Evolutionary conservation across 2,888 invertebrate species (phyloP), one percentile per base, ranked within the genome.

Genomic region (Oscheius sp.): DNA sequence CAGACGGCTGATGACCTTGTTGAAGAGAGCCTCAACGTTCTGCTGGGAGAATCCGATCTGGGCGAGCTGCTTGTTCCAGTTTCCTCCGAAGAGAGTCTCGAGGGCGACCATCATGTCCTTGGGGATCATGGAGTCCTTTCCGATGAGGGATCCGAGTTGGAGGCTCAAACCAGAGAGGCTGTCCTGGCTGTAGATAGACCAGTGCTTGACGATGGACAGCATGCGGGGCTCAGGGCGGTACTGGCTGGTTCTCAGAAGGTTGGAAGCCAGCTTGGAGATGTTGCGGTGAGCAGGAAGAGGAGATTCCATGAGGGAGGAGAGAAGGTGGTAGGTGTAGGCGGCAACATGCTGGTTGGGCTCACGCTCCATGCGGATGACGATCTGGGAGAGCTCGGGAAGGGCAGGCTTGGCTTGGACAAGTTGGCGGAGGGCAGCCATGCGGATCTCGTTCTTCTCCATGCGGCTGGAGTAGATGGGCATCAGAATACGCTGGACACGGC

Each of bases 381-480:
- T 80, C 74, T 83, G 83, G 64, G 79, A 77, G 55, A 87, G 75
- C 56, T 84, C 69, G 27, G 75, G 41, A 46, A 77, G 74, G 12
- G 76, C 78, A 64, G 86, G 85, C 46, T 69, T 69, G 64, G 83
- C 77, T 27, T 81, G 76, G 75, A 85, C 69, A 59, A 87, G 66
- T 75, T 80, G 72, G 72, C 66, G 74, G 75, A 84, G 72, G 73
- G 85, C 82, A 56, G 78, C 70, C 74, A 84, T 81, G 56, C 87
- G 82, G 76, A 87, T 69, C 68, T 82, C 82, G 69, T 81, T 76
- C 46, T 73, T 66, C 72, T 86, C 80, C 13, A 64, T 73, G 25
- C 58, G 76, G 81, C 83, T 79, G 78, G 79, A 75, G 79, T 75
- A 83, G 69, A 87, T 66, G 55, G 87, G 87, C 77, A 87, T 78